These are phyloP conservation scores for Conus ventricosus DNA, from an alignment of 1,140 invertebrate genomes.

Conservation along the genomic window DNA sequence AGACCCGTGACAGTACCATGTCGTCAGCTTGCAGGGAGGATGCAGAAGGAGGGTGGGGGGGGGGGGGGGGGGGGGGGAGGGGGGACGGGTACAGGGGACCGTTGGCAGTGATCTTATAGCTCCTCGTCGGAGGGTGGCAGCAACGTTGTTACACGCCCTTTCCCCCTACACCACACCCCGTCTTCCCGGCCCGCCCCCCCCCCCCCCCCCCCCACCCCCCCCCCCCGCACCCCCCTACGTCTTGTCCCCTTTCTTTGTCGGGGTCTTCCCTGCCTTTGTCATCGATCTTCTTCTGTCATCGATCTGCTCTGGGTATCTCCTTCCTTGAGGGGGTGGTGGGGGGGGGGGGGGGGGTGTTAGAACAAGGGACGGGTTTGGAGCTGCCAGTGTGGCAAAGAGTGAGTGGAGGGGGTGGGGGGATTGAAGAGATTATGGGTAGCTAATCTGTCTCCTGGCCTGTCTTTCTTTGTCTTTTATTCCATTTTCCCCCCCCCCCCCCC, in stretches of 20 bases:
- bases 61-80: not conserved
- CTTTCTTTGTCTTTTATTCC: no score
- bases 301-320: no score
- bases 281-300: no score
- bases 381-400: no score
- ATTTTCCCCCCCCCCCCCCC: no score
- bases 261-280: not conserved
- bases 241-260: not conserved
- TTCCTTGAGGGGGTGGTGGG: no score
- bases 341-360: no score
- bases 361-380: no score
- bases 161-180: not conserved
- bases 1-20: not conserved
- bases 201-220: not conserved
- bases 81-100: not conserved
- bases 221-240: no score
- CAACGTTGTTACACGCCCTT: not conserved
- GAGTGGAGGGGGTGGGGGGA: no score
- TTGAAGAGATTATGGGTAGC: no score
- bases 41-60: not conserved
- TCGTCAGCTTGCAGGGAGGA: not conserved
- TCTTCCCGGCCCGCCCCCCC: not conserved
- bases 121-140: not conserved
- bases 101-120: not conserved
- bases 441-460: no score